Evolutionary conservation across 2,113 vertebrate species (phyloP), one percentile per base, ranked within the genome.

Genomic region (Ardeotis arabs): DNA sequence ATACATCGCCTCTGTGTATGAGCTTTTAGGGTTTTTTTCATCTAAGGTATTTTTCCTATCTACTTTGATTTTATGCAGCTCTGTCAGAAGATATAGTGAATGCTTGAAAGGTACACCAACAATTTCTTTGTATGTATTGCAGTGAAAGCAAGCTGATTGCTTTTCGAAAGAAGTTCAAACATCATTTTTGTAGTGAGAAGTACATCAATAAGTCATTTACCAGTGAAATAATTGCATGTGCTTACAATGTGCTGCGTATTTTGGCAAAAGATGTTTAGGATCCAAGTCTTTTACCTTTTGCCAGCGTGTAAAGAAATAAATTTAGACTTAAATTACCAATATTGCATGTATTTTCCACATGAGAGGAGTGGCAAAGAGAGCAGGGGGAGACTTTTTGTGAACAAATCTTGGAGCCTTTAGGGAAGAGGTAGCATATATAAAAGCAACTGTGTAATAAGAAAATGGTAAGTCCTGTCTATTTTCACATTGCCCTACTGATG

Each of bases 261-360:
- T 97, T 95, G 90, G 87, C 84, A 92, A 74, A 87, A 70, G 47
- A 86, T 93, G 27, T 90, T 97, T 97, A 74, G 66, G 31, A 47
- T 66, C 29, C 6, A 66, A 49, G 69, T 63, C 90, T 96, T 97
- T 96, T 5, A 90, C 56, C 50, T 91, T 96, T 95, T 92, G 50
- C 95, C 93, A 94, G 31, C 31, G 20, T 1, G 3, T 64, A 50
- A 83, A 94, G 64, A 59, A 88, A 92, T 96, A 85, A 67, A 39
- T 76, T 72, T 67, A 39, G 56, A 37, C 68, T 62, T 73, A 69
- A 91, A 74, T 93, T 93, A 58, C 74, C 50, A 69, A 68, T 69
- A 89, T 67, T 96, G 23, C 31, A 5, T 86, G 45, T 60, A 16
- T 90, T 94, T 95, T 96, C 87, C 21, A n/a, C 20, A 7, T 45